Evolutionary conservation across 2,113 vertebrate genomes (phyloP), one percentile per base, ranked within the genome.

Genomic region (Colaptes auratus): DNA sequence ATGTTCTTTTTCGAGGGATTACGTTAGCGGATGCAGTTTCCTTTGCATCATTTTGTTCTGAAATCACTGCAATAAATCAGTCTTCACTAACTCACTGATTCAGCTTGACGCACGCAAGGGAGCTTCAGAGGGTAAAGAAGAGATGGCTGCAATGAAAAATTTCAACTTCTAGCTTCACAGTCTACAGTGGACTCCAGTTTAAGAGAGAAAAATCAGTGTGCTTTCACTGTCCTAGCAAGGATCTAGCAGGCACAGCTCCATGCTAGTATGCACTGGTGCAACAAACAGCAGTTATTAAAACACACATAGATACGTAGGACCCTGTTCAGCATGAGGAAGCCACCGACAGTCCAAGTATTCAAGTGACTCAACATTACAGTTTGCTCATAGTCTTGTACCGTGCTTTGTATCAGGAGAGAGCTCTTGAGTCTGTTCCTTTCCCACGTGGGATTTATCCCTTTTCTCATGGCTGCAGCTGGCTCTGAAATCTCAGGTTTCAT

Each of bases 21-120:
- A 48, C 44, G 33, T 39, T 73, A 85, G 65, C 58, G 92, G 91
- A 81, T 78, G n/a, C 12, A 0, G 19, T 64, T 89, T 92, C 84
- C 74, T 90, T 53, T 48, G 73, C 35, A 89, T 71, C 78, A 52
- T 19, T 79, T 92, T 79, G 72, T 79, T 89, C 85, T 90, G 83
- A 97, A 94, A 66, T 84, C 15, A 42, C 86, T 88, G 94, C 87
- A 88, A 95, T 91, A 93, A 95, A 86, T 91, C 65, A 96, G 79
- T 89, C 61, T 74, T n/a, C 86, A 50, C 70, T 77, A 89, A 67
- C 36, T 76, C 71, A 83, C 82, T 82, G 63, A 61, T 39, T 76
- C 11, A 14, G 53, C 87, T 76, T 86, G 82, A 82, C 91, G 52
- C 52, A 93, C 90, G 89, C 83, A 89, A 6, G 35, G 67, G 86